A percentile compares a stretch with the other conserved stretches of the same genome.
Conservation (phyloP, 2,113 vertebrate genomes). For the Grammomys surdaster region DNA sequence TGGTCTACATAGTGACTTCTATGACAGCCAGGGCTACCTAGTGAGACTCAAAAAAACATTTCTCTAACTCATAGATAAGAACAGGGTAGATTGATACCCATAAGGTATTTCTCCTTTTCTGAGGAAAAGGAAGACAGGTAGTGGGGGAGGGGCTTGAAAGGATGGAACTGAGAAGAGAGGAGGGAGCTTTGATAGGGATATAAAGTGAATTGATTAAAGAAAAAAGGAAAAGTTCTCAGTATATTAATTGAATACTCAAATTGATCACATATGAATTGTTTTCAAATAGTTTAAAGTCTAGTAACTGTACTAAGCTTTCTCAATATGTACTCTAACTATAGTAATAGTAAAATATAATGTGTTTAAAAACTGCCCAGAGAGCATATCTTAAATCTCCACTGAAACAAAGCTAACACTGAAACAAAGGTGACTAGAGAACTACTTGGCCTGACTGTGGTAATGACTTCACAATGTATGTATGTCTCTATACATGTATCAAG, state of each 20-base stretch:
- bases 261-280: constrained; percentile 14
- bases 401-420: background rate
- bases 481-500: background rate
- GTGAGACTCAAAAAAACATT: background rate
- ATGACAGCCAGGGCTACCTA: background rate
- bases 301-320: background rate
- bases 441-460: background rate
- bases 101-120: too few relatives aligned
- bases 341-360: background rate
- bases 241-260: constrained; percentile 56
- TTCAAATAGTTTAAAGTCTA: constrained; percentile 54
- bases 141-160: too few relatives aligned
- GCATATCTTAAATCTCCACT: background rate
- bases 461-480: background rate
- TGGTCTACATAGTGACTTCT: background rate
- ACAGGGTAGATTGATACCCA: too few relatives aligned
- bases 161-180: too few relatives aligned
- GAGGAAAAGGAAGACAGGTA: too few relatives aligned
- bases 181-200: too few relatives aligned
- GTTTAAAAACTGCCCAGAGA: background rate
- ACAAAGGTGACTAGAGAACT: background rate
- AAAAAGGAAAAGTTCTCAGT: background rate
- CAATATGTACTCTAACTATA: constrained; percentile 28
- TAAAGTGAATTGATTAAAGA: too few relatives aligned
- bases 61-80: constrained; percentile 20